These are phyloP conservation scores for Trematomus loennbergii DNA, from an alignment of 2,113 vertebrate genomes.

Conservation along the genomic window DNA sequence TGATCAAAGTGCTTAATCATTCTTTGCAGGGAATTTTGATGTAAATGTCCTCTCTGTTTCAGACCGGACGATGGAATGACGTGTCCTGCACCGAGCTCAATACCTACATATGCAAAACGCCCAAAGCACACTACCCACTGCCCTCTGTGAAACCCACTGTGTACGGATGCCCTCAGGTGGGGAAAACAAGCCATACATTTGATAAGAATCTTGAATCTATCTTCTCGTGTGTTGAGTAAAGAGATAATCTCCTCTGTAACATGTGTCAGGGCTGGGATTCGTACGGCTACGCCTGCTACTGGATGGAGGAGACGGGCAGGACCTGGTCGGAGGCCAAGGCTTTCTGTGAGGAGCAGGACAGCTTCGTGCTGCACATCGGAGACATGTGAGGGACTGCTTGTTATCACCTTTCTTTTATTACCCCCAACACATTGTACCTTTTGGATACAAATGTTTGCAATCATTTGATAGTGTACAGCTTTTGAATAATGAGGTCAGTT, in stretches of 20 bases:
- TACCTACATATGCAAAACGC: conserved; percentile 82
- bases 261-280: conserved; percentile 82
- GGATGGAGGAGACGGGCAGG: conserved; percentile 77
- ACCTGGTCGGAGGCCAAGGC: conserved; percentile 79
- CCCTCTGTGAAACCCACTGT: conserved; percentile 81
- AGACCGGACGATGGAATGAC: conserved; percentile 85
- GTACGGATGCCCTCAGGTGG: conserved; percentile 83
- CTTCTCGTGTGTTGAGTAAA: background rate
- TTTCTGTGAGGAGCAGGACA: conserved; percentile 73
- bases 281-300: conserved; percentile 84
- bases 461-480: background rate
- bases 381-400: conserved; percentile 79
- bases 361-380: conserved; percentile 79
- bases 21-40: background rate
- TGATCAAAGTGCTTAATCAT: background rate
- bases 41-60: background rate
- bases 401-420: too few species aligned
- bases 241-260: background rate
- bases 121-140: conserved; percentile 81
- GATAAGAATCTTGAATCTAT: too few species aligned
- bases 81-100: conserved; percentile 82
- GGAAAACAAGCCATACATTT: background rate
- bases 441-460: background rate
- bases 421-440: too few species aligned
- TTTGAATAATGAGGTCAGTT: background rate